Evolutionary conservation across 2,113 vertebrate species (phyloP), one percentile per base, ranked within the genome.

Genomic region (Rhabdornis inornatus): DNA sequence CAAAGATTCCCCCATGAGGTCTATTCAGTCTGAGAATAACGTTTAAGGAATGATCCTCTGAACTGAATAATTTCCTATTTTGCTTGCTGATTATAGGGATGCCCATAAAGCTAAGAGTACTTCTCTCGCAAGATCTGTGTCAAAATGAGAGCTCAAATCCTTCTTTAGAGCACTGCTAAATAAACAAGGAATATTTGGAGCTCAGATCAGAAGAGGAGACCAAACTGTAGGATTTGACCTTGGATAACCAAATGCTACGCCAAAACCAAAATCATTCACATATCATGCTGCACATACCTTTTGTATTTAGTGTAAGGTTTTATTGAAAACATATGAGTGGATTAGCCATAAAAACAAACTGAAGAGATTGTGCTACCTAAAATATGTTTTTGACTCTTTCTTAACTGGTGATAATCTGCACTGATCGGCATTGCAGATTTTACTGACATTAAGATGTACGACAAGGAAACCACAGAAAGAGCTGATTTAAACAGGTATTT

Each of bases 331-430:
- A 78, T 79, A 83, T 71, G 70, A 75, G 63, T 68, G 91, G 91
- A 93, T 96, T 95, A 93, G 83, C 72, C 84, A 87, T 14, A 90
- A 80, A 96, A 97, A 96, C 82, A 78, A 95, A 96, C 56, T 63
- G 55, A 94, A 92, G 86, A 72, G 60, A 82, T 42, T 80, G 53
- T 79, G 78, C 87, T 96, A 94, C 94, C 94, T 95, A 79, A 92
- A 95, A 90, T 70, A 52, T 39, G 45, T 37, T 84, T 83, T 87
- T 94, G 91, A 88, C 63, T 97, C 92, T 76, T 90, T 96, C 96
- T 96, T 98, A 97, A 96, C 92, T 95, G 90, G 94, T 96, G 96
- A 96, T 97, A 97, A 98, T 96, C 95, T 95, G 78, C 92, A 68
- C 77, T 95, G 97, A 97, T 97, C 86, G n/a, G 1, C 92, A 96